Percentiles rank a stretch among this genome's conserved stretches.
phyloP scores from a whole-genome alignment of 2,113 vertebrate species.

The Neolamprologus longior region DNA sequence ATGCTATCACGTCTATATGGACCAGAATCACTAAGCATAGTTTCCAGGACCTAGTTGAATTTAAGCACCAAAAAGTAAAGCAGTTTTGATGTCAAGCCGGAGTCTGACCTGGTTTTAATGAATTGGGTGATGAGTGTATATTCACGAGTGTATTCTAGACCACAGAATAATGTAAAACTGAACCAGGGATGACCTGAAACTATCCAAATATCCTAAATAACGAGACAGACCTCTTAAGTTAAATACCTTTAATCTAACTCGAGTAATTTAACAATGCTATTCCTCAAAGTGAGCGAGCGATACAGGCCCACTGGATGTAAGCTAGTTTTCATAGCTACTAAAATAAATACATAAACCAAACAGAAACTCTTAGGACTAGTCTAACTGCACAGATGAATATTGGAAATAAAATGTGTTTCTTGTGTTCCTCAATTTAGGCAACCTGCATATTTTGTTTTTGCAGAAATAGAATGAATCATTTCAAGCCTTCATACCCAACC shows the following conservation, averaged over 20 bases:
- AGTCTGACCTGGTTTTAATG: neutral
- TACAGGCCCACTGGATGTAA: neutral
- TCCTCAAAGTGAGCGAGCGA: neutral
- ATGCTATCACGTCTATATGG: neutral
- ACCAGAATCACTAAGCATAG: neutral
- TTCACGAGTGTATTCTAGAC: neutral
- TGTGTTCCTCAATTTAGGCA: neutral
- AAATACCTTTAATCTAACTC: neutral
- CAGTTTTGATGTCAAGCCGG: neutral
- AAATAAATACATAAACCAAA: neutral
- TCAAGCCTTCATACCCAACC: neutral
- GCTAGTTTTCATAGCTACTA: neutral
- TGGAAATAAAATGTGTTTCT: neutral
- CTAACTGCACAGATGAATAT: neutral
- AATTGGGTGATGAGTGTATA: neutral
- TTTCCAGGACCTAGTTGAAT: neutral
- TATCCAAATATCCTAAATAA: neutral
- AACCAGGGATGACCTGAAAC: neutral
- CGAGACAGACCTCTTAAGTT: neutral
- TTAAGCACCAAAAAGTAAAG: neutral
- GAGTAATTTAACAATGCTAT: neutral
- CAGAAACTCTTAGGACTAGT: neutral
- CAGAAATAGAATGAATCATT: neutral
- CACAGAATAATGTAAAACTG: neutral
- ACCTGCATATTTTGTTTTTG: fast-evolving